Percentiles rank a stretch among this genome's conserved stretches.
These are phyloP conservation scores for Takifugu rubripes DNA, from an alignment of 2,797 vertebrate species.

Conservation along the genomic window DNA sequence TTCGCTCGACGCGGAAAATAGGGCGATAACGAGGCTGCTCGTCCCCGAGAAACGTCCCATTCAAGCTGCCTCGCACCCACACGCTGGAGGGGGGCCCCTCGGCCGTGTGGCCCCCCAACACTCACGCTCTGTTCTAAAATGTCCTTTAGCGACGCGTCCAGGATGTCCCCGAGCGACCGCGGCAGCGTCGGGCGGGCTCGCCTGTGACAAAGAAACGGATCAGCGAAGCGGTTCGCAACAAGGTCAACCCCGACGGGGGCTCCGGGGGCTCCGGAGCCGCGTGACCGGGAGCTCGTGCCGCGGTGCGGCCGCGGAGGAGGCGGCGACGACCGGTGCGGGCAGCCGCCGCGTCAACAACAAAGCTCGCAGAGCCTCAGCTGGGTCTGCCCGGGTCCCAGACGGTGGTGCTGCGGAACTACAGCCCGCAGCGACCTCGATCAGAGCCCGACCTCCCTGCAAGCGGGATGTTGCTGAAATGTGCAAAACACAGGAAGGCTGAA, in stretches of 20 bases:
- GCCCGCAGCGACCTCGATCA: no score
- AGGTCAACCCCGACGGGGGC: slow-evolving; percentile 63
- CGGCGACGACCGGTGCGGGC: slow-evolving; percentile 55
- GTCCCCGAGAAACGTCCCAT: slow-evolving; percentile 20
- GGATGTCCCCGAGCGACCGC: slow-evolving; percentile 62
- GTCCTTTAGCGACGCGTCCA: slow-evolving; percentile 30
- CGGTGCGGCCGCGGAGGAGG: slow-evolving; percentile 41
- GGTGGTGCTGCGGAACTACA: no score
- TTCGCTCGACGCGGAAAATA: slow-evolving; percentile 39
- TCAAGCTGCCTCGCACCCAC: slow-evolving; percentile 9
- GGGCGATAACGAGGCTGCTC: slow-evolving; percentile 40
- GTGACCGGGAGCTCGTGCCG: slow-evolving; percentile 12
- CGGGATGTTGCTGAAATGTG: slow-evolving; percentile 40
- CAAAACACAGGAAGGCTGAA: slow-evolving; percentile 23
- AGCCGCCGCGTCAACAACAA: slow-evolving; percentile 42
- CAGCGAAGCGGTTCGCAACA: slow-evolving; percentile 67
- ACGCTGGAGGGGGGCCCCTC: slow-evolving; percentile 40
- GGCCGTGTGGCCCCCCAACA: slow-evolving; percentile 22
- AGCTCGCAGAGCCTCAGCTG: slow-evolving; percentile 13
- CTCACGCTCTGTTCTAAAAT: slow-evolving; percentile 50
- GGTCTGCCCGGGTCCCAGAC: not conserved
- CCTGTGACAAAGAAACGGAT: slow-evolving; percentile 68
- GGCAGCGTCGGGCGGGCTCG: slow-evolving; percentile 16
- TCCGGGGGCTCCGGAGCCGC: not conserved
- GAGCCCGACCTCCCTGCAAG: no score